Evolutionary conservation across 2,888 invertebrate genomes (phyloP), one percentile per base, ranked within the genome.

Genomic region (Apotomis capreana): DNA sequence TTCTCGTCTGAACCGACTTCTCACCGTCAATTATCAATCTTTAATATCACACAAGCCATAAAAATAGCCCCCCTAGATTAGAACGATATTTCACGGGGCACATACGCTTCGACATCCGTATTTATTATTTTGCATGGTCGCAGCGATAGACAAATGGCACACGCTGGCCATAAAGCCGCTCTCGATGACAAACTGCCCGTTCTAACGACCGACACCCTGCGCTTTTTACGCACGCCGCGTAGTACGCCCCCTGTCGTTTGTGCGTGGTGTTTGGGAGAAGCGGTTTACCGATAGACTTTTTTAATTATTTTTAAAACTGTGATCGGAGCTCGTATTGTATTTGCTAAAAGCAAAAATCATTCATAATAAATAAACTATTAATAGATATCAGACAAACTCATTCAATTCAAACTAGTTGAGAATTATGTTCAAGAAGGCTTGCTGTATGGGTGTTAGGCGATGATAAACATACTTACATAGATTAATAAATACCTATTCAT

Each of bases 91-190:
- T 71, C 68, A 59, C 68, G 8, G 59, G 65, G 49, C 62, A 40
- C 40, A 65, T 68, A 67, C 62, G 71, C 54, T 64, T 72, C 73
- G 69, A 67, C 59, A 70, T 73, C 51, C 58, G 59, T 73, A 70
- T 75, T 75, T 76, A 76, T 76, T 75, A 74, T 75, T 77, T 71
- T 65, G 73, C 75, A 74, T 75, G 75, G 65, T 71, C 74, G 67
- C 71, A 57, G 67, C 71, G 63, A 68, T 69, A 76, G 79, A 80
- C 79, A 79, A 73, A 69, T 59, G 70, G 67, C 68, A 68, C 62
- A 62, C 72, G 81, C 80, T 84, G 86, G 87, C 88, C 87, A 87
- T 89, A 88, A 89, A 87, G 84, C 81, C 82, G 85, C 80, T 84
- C 80, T 79, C 81, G 83, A 89, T 90, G 90, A 90, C 85, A 88